Base-by-base conservation (phyloP, 1,140 invertebrate species). In the Augochlora pura region DNA sequence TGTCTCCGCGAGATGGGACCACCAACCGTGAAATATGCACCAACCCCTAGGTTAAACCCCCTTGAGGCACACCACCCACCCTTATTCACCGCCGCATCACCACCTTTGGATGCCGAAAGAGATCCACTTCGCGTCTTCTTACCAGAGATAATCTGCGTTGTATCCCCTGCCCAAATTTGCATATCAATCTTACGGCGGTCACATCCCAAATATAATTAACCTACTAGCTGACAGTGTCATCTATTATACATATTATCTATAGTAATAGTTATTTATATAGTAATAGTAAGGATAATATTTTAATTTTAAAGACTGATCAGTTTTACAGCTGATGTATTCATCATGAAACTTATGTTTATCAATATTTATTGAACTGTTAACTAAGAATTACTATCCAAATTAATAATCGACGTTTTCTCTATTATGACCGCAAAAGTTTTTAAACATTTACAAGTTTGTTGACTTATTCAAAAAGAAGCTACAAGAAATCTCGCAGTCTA, bases 1-100 rank as follows among this genome's bases (percentile, higher is more conserved):
- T 92, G 92, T 93, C 89, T 93, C 91, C 91, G 90, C 88, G 91
- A 93, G 92, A 92, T 93, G 92, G 91, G 90, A 92, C 92, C 91
- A 92, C 91, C 91, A 82, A 93, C 84, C 92, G 92, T 93, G 91
- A 93, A 93, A 92, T 93, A 93, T 93, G 92, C 90, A 91, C 89
- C 90, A 90, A 90, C 90, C 90, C 90, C 87, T 71, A 66, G 84
- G 85, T 88, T 91, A 88, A 92, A 91, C 85, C 89, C 90, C 88
- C 89, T 80, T 78, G 89, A 89, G 88, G 89, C 72, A 88, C 69
- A 52, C 80, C 80, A 78, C 81, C 60, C 82, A 75, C 88, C 87
- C 88, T 89, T 90, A 90, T 89, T 91, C 91, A 87, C 87, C 86
- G 87, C 77, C 82, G 77, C 81, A 90, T 91, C 91, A 87, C 88